Base-by-base conservation (phyloP, 2,888 invertebrate species). In the Hedychridium roseum region DNA sequence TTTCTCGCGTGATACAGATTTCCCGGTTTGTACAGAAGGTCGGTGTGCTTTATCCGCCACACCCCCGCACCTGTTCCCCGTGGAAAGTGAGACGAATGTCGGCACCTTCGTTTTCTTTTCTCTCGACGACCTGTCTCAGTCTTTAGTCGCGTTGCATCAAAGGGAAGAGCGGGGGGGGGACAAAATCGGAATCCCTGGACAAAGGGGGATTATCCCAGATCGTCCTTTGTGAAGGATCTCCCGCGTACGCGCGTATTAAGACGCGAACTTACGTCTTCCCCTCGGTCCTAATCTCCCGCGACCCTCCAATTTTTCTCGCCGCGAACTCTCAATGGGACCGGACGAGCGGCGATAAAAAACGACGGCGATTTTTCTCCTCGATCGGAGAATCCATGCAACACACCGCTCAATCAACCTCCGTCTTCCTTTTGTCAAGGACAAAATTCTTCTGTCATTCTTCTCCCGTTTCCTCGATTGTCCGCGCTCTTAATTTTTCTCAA, bases 171-270 rank as follows among this genome's bases (percentile, higher is more conserved):
- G 6, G 31, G 27, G 36, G 7, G 20, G 21, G 30, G 38, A 61
- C 54, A 57, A 61, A 61, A 54, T 52, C 36, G 46, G 32, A 46
- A 9, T 34, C 38, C 38, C 46, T 31, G 26, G 14, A 57, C 62
- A 61, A 58, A 61, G 43, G 53, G 45, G 60, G 63, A 69, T 70
- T 66, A 71, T 71, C 69, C 67, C 45, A 50, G 58, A 70, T 72
- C 63, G 60, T 53, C 43, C 54, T 66, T 68, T 64, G 64, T 61
- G 43, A 45, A 50, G 15, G 11, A 50, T 50, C 51, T 42, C 50
- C 38, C 51, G 40, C 21, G 48, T n/a, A n/a, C 21, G 34, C 40
- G 36, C 35, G 36, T 54, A 50, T 60, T 54, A 59, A 50, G 54
- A 32, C 21, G 32, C 41, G 30, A 37, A 28, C 23, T 53, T 14